Base-by-base conservation (phyloP, 2,797 vertebrate genomes). In the Neosilurus hyrtlii region DNA sequence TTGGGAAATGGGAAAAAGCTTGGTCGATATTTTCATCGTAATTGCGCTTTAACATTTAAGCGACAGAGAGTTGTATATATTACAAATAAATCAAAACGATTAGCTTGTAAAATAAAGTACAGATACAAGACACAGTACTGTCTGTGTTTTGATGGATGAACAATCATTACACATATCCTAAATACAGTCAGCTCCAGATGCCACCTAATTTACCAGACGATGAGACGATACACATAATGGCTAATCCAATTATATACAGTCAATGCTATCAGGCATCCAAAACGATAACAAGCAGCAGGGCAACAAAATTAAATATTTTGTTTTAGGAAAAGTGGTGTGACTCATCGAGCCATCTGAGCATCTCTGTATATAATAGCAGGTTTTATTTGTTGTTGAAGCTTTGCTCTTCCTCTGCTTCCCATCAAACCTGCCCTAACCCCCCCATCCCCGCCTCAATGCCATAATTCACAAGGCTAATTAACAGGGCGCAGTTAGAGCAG, bases 391-490 rank as follows among this genome's bases (percentile, higher is more conserved):
- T 52, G 11, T 79, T 49, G 63, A 57, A 43, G 79, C 65, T 70
- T 57, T 57, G 79, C 66, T 70, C 79, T 80, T 61, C 65, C 24
- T 66, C 30, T 43, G 52, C 57, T 57, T 80, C 79, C 26, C 79
- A 68, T 67, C 51, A 37, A 80, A 26, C 26, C 52, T 35, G 18
- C 18, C 67, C 43, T 18, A 43, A 43, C 54, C 75, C n/a, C 24
- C 70, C 68, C 3, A 56, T 20, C 43, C n/a, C 56, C 43, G n/a
- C 68, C 15, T 51, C 15, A 81, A 74, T 65, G 86, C 84, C 86
- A 89, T 91, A 87, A 89, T 91, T 93, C 89, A 89, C 90, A 82
- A 90, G 89, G 90, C 89, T 93, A 92, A 94, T 94, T 92, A 91
- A 90, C 80, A 78, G 91, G 91, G 89, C 90, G 88, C 88, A 89